Base-by-base conservation (phyloP, 2,797 vertebrate genomes). In the Myotis vivesi region DNA sequence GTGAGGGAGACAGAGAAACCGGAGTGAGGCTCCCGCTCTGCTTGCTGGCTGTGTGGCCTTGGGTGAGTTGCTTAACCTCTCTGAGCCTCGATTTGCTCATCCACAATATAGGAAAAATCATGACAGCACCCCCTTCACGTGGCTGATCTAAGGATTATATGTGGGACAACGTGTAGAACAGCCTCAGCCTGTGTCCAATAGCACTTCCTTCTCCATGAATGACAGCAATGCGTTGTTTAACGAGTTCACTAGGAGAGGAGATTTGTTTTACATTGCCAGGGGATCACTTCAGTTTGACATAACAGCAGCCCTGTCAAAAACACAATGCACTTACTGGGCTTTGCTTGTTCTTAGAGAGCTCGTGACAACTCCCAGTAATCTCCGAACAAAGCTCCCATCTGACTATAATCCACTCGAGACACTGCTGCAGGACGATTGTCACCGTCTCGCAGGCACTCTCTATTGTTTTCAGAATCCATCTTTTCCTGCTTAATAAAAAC, bases 381-480 rank as follows among this genome's bases (percentile, higher is more conserved):
- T 55, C 87, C 73, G 25, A 33, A 46, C 69, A 36, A 38, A n/a
- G 4, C 30, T 44, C 38, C 55, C 53, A 88, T 69, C 92, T 91
- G 79, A 28, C 75, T 75, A 33, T 33, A 72, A 86, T 36, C 82
- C 69, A n/a, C 69, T 59, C 8, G 2, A 59, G 64, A 57, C 33
- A 36, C 5, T 0, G 11, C 8, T 19, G 13, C 8, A 71, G 23
- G 28, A n/a, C 23, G 0, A 2, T 0, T 20, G 12, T 20, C 57
- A 11, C 30, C 57, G 25, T 66, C 55, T 19, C 11, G 0, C 1
- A 2, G 0, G 3, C 15, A 30, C 0, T 8, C 4, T 53, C 87
- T 73, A 3, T 20, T 59, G 13, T 68, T 89, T 75, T 30, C 72
- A 68, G 71, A 83, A 77, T 25, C 69, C 57, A 23, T 59, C 55